Conservation (phyloP, 2,113 vertebrate species). For the Chrysemys picta region DNA sequence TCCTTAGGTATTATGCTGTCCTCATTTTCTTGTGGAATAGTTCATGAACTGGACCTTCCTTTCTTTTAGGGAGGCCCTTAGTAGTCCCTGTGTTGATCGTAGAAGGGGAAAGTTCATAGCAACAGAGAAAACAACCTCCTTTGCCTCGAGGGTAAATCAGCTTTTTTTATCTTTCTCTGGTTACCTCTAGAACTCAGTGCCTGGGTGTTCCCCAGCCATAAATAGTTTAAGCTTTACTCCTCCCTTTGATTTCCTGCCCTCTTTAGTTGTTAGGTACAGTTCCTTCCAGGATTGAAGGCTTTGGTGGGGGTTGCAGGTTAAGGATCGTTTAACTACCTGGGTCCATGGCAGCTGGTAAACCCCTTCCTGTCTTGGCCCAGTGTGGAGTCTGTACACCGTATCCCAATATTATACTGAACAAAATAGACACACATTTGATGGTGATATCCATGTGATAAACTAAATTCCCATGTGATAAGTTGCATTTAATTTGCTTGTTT, state of each 20-base stretch:
- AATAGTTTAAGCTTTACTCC: not conserved
- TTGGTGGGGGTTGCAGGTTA: accelerated
- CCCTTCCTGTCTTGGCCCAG: not conserved
- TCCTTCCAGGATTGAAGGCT: not conserved
- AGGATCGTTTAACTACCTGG: not conserved
- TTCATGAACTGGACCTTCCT: not conserved
- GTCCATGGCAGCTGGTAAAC: not conserved
- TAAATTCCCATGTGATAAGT: not conserved
- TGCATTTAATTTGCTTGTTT: not conserved
- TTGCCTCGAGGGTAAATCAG: not conserved
- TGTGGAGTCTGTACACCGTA: not conserved
- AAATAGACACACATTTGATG: not conserved
- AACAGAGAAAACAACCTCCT: not conserved
- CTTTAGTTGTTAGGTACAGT: not conserved
- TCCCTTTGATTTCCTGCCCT: not conserved
- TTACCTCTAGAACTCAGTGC: not conserved
- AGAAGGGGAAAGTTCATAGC: not conserved
- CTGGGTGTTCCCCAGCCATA: not conserved
- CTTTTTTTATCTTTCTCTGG: not conserved
- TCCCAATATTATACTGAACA: accelerated
- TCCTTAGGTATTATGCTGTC: accelerated
- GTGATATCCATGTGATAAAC: not conserved
- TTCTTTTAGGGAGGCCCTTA: not conserved
- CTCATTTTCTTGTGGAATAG: not conserved
- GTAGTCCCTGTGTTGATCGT: not conserved